Evolutionary conservation across 2,888 invertebrate genomes (phyloP).

Genomic region (Drosophila hawaiiensis): DNA sequence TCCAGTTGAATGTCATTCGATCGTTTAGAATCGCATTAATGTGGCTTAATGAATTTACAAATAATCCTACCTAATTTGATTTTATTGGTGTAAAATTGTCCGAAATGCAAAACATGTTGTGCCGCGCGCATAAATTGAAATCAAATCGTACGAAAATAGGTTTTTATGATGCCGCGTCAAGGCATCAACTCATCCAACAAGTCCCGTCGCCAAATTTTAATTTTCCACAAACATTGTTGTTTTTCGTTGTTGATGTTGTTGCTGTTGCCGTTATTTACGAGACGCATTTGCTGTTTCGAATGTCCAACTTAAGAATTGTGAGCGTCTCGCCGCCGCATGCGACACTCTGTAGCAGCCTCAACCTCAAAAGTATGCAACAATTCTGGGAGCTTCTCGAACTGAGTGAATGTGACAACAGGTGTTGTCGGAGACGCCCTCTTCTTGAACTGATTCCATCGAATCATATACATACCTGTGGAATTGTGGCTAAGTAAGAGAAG

Average conservation of each 20-base stretch:
- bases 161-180: conserved; percentile 69
- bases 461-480: not conserved
- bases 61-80: conserved; percentile 66
- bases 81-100: conserved; percentile 69
- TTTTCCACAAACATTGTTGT: conserved; percentile 27
- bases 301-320: conserved; percentile 36
- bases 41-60: conserved; percentile 61
- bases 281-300: conserved; percentile 59
- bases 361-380: conserved; percentile 65
- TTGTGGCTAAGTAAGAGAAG: not conserved
- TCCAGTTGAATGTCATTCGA: conserved; percentile 42
- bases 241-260: conserved; percentile 1
- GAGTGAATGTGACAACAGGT: conserved; percentile 23
- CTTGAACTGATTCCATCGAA: not conserved
- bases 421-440: not conserved
- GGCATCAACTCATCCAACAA: conserved; percentile 43
- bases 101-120: conserved; percentile 68
- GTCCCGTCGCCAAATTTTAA: conserved; percentile 35
- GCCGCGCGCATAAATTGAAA: conserved; percentile 76
- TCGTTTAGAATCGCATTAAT: conserved; percentile 31
- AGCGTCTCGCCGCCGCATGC: conserved; percentile 5
- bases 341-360: conserved; percentile 13
- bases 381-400: not conserved
- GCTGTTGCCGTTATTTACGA: conserved; percentile 62
- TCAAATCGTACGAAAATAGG: conserved; percentile 69